Conservation (phyloP, 2,888 invertebrate species). For the Eupithecia abbreviata region DNA sequence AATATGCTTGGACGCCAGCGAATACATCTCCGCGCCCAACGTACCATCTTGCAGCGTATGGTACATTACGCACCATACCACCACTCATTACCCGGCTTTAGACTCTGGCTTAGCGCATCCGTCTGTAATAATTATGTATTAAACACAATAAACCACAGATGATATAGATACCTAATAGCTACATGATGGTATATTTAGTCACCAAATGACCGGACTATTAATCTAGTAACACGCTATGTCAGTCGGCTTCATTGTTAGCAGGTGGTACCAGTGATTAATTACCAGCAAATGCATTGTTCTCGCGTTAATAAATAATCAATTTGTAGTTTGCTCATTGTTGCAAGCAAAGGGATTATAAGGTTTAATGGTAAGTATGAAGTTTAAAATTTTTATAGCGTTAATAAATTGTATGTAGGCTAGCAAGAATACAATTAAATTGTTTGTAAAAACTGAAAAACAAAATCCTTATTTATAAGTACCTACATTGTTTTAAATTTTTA, state of each 20-base stretch:
- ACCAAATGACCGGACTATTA: slow-evolving; percentile 56
- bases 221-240: slow-evolving; percentile 63
- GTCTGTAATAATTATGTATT: background rate
- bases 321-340: slow-evolving; percentile 47
- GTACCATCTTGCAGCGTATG: too few species aligned
- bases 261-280: slow-evolving; percentile 63
- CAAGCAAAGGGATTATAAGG: slow-evolving; percentile 16
- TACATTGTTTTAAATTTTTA: too few species aligned
- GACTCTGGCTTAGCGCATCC: background rate
- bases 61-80: too few species aligned
- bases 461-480: too few species aligned
- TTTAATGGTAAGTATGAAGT: background rate
- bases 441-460: too few species aligned
- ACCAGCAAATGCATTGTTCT: slow-evolving; percentile 56
- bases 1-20: too few species aligned
- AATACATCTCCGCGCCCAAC: too few species aligned
- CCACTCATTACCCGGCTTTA: too few species aligned
- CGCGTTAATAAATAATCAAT: slow-evolving; percentile 64
- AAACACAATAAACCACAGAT: background rate
- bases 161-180: background rate
- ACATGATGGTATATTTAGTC: slow-evolving; percentile 39
- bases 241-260: slow-evolving; percentile 63
- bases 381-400: too few species aligned
- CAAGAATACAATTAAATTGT: too few species aligned
- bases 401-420: too few species aligned